These are phyloP conservation scores for Masnerella sp. DNA, from an alignment of 2,888 invertebrate genomes.

Conservation along the genomic window DNA sequence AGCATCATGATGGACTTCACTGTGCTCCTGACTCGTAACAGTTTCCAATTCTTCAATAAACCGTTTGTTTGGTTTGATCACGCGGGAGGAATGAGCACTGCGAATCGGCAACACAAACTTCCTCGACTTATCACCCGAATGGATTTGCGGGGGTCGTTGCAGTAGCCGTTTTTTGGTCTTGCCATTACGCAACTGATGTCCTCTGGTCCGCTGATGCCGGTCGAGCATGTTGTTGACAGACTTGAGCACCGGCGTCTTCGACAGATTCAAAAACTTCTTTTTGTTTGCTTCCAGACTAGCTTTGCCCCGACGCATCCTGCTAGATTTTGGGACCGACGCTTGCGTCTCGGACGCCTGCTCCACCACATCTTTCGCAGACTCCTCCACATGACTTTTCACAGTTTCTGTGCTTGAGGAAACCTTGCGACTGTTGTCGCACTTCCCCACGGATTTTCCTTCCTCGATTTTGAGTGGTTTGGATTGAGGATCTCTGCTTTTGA, in stretches of 20 bases:
- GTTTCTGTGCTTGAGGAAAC: slow-evolving; percentile 59
- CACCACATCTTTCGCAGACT: background rate
- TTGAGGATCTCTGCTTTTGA: background rate
- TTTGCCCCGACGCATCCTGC: slow-evolving; percentile 62
- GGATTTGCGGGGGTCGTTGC: slow-evolving; percentile 71
- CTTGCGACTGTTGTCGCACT: slow-evolving; percentile 47
- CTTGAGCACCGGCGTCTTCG: slow-evolving; percentile 71
- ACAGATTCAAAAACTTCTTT: slow-evolving; percentile 66
- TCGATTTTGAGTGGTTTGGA: slow-evolving; percentile 9
- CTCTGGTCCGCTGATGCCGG: slow-evolving; percentile 72
- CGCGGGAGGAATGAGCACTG: slow-evolving; percentile 90
- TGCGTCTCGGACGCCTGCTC: slow-evolving; percentile 10
- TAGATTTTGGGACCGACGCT: slow-evolving; percentile 40
- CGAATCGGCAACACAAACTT: slow-evolving; percentile 89
- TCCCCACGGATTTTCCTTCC: background rate
- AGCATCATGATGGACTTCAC: slow-evolving; percentile 65
- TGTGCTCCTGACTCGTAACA: slow-evolving; percentile 69
- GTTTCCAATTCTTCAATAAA: slow-evolving; percentile 85
- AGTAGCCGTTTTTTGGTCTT: slow-evolving; percentile 75
- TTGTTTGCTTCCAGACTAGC: slow-evolving; percentile 63
- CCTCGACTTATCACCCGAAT: slow-evolving; percentile 78
- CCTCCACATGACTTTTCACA: slow-evolving; percentile 4
- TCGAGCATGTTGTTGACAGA: slow-evolving; percentile 74
- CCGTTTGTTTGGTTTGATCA: slow-evolving; percentile 90
- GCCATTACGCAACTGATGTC: slow-evolving; percentile 70